Evolutionary conservation across 2,113 vertebrate species (phyloP).

Genomic region (pig (Sus scrofa)): T2T-Sscrofa CM000812.6:137740001-137740500

Average conservation of each 20-base stretch:
- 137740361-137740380: background rate
- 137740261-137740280: background rate
- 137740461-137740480: too few relatives aligned
- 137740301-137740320: background rate
- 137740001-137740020: too few relatives aligned
- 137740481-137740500: too few relatives aligned
- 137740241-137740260: background rate
- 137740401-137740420: background rate
- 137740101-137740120: too few relatives aligned
- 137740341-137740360: background rate
- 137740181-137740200: background rate
- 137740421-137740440: background rate
- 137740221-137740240: background rate
- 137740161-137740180: background rate
- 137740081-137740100: too few relatives aligned
- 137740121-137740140: too few relatives aligned
- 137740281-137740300: background rate
- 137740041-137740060: too few relatives aligned
- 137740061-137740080: too few relatives aligned
- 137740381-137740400: background rate
- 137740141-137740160: too few relatives aligned
- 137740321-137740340: slow-evolving; percentile 5
- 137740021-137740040: too few relatives aligned
- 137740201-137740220: background rate
- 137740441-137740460: slow-evolving; percentile 16